Evolutionary conservation across 2,797 vertebrate species (phyloP).

Genomic region (Kryptolebias ocellatus): DNA sequence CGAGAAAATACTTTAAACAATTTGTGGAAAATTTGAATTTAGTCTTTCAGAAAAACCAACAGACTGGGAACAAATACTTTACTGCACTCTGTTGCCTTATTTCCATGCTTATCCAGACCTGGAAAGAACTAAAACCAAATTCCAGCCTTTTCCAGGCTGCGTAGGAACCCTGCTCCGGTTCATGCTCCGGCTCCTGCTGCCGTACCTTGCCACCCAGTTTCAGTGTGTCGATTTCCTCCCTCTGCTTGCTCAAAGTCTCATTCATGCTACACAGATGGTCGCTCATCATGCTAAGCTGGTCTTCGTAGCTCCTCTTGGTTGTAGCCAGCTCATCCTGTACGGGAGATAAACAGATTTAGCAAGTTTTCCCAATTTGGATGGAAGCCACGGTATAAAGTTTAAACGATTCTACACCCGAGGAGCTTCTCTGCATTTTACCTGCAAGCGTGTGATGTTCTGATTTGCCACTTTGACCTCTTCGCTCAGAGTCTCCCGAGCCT

Average conservation of each 20-base stretch:
- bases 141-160: no score
- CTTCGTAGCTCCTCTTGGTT: conserved; percentile 97
- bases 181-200: no score
- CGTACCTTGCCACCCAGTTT: conserved; percentile 92
- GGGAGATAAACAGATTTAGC: conserved; percentile 12
- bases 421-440: conserved; percentile 81
- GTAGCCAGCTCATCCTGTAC: conserved; percentile 93
- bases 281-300: conserved; percentile 99
- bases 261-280: conserved; percentile 99
- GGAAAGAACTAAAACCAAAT: no score
- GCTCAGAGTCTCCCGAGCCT: conserved; percentile 85
- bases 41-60: no score
- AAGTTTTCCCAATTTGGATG: background rate
- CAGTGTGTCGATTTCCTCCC: conserved; percentile 96
- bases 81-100: no score
- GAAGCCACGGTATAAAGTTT: background rate
- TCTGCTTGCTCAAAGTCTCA: conserved; percentile 95
- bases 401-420: background rate
- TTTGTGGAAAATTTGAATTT: background rate
- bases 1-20: background rate
- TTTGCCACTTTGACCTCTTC: conserved; percentile 90
- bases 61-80: no score
- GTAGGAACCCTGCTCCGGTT: no score
- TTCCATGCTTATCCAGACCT: no score
- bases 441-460: conserved; percentile 92